Evolutionary conservation across 1,140 invertebrate species (phyloP), one percentile per base, ranked within the genome.

Genomic region (Scaptomyza montana): DNA sequence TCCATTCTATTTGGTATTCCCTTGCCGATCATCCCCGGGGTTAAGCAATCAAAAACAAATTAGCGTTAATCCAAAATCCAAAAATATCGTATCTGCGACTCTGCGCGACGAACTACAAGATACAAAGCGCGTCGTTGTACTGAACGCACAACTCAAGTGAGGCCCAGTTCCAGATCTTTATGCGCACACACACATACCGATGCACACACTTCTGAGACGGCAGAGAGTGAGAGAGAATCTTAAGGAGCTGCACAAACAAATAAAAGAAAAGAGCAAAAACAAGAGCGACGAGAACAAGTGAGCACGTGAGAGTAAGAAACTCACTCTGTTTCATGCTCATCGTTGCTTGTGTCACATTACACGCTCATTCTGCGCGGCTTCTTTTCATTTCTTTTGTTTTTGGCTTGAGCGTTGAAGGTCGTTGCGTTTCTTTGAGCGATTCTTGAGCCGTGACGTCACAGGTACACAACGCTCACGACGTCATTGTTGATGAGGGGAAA

Each of bases 21-120:
- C 25, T 9, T 39, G 28, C 30, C 51, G 21, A 6, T 62, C 50
- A 25, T 25, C 39, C 78, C 65, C 51, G 33, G 74, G 60, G 33
- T 2, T 36, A 74, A 67, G 53, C 64, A 89, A 87, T 86, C 75
- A 78, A 86, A 86, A 87, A 76, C 66, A 77, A 87, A 89, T 89
- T 89, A 86, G 68, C 57, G 78, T 68, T 86, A 87, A 86, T 86
- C 81, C 81, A 46, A 47, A 65, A 59, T 68, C 56, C 43, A 46
- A 49, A 49, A 79, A 75, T 16, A 9, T 36, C 33, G 50, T 65
- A 77, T 73, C 50, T 30, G 16, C 46, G 16, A 41, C 25, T 51
- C 55, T 67, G 65, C 60, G 79, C 67, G 39, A 50, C 76, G 65
- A 84, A 77, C 82, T 71, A 67, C n/a, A 78, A 87, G 84, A 89